Conservation (phyloP, 1,140 invertebrate species). For the Plutomurus gul region DNA sequence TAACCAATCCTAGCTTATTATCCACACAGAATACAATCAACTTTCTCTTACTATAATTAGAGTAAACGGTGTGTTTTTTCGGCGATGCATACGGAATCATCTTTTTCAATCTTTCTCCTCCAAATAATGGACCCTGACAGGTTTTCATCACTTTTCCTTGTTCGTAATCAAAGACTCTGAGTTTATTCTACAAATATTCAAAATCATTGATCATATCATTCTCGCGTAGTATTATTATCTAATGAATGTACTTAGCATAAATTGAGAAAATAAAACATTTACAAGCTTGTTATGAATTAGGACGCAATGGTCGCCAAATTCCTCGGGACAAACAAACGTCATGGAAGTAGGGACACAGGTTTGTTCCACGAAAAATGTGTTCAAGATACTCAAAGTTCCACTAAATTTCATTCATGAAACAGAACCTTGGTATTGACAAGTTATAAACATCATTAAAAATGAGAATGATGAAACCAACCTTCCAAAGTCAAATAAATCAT, state of each 20-base stretch:
- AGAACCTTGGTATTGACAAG: no score
- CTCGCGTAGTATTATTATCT: no score
- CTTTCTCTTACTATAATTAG: background rate
- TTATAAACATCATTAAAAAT: no score
- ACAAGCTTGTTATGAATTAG: constrained; percentile 18
- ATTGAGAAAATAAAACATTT: background rate
- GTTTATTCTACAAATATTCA: constrained; percentile 45
- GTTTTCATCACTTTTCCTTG: constrained; percentile 63
- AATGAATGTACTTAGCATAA: no score
- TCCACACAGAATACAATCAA: background rate
- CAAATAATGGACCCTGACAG: constrained; percentile 68
- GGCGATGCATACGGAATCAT: background rate
- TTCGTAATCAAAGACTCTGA: constrained; percentile 44
- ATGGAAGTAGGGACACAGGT: constrained; percentile 31
- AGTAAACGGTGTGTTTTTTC: background rate
- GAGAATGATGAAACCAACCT: constrained; percentile 56
- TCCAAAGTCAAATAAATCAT: constrained; percentile 63
- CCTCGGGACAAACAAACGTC: background rate
- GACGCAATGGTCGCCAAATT: constrained; percentile 26
- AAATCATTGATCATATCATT: background rate
- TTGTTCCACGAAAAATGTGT: constrained; percentile 33
- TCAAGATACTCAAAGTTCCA: constrained; percentile 34
- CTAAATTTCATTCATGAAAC: background rate
- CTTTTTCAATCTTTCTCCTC: constrained; percentile 46
- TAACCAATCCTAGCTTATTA: constrained; percentile 47